Percentiles rank a stretch among this genome's conserved stretches.
These are phyloP conservation scores for Sarotherodon lohbergeri DNA, from an alignment of 2,113 vertebrate species.

Conservation along the genomic window DNA sequence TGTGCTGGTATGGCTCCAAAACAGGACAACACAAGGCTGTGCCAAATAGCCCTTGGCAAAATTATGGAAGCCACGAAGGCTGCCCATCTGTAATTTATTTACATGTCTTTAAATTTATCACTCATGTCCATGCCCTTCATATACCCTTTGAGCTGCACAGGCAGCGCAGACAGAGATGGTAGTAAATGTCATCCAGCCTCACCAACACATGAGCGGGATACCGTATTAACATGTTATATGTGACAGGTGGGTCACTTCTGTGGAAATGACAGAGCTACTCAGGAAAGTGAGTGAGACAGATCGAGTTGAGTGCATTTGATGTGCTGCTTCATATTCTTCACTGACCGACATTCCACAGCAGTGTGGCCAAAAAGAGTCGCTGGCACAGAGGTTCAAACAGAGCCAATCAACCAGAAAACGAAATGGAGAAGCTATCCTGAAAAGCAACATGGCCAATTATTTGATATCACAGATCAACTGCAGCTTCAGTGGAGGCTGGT, in stretches of 20 bases:
- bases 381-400: conserved; percentile 36
- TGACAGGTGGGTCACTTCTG: neutral
- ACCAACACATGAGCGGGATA: neutral
- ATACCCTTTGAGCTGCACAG: conserved; percentile 2
- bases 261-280: neutral
- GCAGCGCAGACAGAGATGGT: neutral
- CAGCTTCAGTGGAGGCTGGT: neutral
- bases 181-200: neutral
- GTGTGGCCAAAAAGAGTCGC: conserved; percentile 19
- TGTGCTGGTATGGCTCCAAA: conserved; percentile 55
- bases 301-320: neutral
- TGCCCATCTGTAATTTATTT: conserved; percentile 52
- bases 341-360: conserved; percentile 15
- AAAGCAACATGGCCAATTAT: conserved; percentile 44
- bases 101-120: conserved; percentile 43
- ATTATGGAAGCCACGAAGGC: conserved; percentile 26
- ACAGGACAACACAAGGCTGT: conserved; percentile 41
- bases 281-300: neutral
- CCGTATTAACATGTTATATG: neutral
- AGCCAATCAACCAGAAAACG: conserved; percentile 44
- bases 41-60: conserved; percentile 60
- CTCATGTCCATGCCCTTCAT: conserved; percentile 3
- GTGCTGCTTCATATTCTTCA: neutral
- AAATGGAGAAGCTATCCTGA: conserved; percentile 41
- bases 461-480: conserved; percentile 29